Base-by-base conservation (phyloP, 1,140 invertebrate genomes). In the Plutomurus gul region DNA sequence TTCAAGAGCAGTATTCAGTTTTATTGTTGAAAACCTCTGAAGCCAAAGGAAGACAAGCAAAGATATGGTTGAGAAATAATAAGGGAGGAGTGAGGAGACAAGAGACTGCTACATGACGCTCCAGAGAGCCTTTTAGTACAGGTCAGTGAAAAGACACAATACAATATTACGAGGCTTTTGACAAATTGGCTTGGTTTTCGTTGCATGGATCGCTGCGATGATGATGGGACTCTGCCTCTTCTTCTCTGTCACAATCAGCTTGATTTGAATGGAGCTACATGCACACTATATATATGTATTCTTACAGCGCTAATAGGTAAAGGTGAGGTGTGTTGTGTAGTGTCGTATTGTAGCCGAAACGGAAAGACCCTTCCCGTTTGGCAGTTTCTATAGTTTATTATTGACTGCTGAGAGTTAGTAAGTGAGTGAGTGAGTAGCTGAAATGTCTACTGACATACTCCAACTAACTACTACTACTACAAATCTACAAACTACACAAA, bases 281-380 rank as follows among this genome's bases (percentile, higher is more conserved):
- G n/a, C n/a, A n/a, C n/a, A n/a, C n/a, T n/a, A n/a, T n/a, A n/a
- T n/a, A n/a, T n/a, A n/a, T n/a, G n/a, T n/a, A n/a, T n/a, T n/a
- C n/a, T n/a, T n/a, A n/a, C n/a, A n/a, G n/a, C n/a, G n/a, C n/a
- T n/a, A n/a, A n/a, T n/a, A n/a, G n/a, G n/a, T n/a, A n/a, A n/a
- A n/a, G 56, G 56, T 65, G 56, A 65, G 56, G 27, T 65, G 56
- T 65, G 56, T 65, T 65, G 36, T 65, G 56, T 65, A 65, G 56
- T 65, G 56, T 27, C 18, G 25, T 65, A 33, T 65, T 65, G 56
- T 65, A 7, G 0, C 33, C 10, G 36, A 33, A 5, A 65, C 13
- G 8, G 25, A 27, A 65, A 65, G 56, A 65, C 11, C 56, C 56
- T 65, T 65, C 56, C 56, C 56, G 56, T 65, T 65, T 65, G 56